Conservation (phyloP, 2,888 invertebrate genomes). For the Erebia epiphron region DNA sequence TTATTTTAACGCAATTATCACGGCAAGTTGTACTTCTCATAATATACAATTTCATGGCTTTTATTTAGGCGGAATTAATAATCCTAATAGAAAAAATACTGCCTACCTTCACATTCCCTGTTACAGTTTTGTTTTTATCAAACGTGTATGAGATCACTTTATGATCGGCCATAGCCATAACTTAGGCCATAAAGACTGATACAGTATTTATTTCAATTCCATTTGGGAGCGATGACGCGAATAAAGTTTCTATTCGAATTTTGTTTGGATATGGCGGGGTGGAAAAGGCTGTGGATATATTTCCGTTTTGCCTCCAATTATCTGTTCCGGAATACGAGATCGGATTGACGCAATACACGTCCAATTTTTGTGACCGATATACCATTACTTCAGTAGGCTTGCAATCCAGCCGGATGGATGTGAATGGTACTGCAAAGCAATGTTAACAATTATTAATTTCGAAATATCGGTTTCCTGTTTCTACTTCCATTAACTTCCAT, state of each 20-base stretch:
- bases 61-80: constrained; percentile 12
- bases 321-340: constrained; percentile 24
- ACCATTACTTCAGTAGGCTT: constrained; percentile 15
- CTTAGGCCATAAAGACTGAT: constrained; percentile 40
- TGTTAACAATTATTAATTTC: background rate
- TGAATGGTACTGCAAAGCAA: constrained; percentile 1
- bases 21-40: background rate
- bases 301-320: constrained; percentile 25
- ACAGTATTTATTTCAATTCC: constrained; percentile 42
- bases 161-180: constrained; percentile 40
- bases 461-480: background rate
- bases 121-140: constrained; percentile 38
- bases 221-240: constrained; percentile 40
- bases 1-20: background rate
- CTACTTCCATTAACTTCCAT: too few relatives aligned
- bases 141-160: constrained; percentile 40
- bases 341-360: constrained; percentile 25
- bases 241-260: constrained; percentile 35
- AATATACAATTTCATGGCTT: background rate
- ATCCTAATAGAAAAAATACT: constrained; percentile 33
- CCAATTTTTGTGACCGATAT: constrained; percentile 28
- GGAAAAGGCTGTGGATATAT: constrained; percentile 18
- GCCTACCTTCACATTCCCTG: constrained; percentile 29
- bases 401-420: constrained; percentile 8
- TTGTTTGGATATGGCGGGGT: constrained; percentile 26